Conservation (phyloP, 2,113 vertebrate species). For the Gorilla gorilla region DNA sequence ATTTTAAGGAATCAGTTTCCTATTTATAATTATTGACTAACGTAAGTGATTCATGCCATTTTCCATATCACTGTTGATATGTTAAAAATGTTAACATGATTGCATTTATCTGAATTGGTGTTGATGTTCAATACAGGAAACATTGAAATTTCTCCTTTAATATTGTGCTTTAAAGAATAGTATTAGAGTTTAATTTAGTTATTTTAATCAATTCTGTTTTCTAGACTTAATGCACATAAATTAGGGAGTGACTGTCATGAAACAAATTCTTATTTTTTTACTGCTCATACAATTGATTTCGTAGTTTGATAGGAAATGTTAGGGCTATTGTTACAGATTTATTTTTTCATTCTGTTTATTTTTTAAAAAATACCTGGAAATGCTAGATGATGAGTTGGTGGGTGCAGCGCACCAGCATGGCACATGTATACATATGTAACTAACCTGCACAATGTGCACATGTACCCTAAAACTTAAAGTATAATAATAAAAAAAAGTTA, state of each 20-base stretch:
- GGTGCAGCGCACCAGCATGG: no score
- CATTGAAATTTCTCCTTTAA: slow-evolving; percentile 29
- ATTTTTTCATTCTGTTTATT: not conserved
- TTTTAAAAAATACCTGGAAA: not conserved
- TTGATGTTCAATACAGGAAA: slow-evolving; percentile 29
- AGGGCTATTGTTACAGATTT: not conserved
- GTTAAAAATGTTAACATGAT: not conserved
- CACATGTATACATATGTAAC: no score
- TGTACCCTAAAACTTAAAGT: no score
- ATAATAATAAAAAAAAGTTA: no score
- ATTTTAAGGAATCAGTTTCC: slow-evolving; percentile 62
- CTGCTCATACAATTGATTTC: not conserved
- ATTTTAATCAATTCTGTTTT: slow-evolving; percentile 35
- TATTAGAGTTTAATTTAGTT: not conserved
- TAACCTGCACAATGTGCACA: no score
- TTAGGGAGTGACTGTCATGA: not conserved
- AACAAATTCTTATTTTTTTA: not conserved
- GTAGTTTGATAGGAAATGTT: not conserved
- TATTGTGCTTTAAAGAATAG: slow-evolving; percentile 6
- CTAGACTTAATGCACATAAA: not conserved
- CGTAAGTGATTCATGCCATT: slow-evolving; percentile 68
- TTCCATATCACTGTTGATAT: slow-evolving; percentile 28
- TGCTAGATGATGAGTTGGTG: no score
- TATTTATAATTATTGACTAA: slow-evolving; percentile 62
- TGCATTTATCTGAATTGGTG: not conserved